Percentiles rank a stretch among this genome's conserved stretches.
Evolutionary conservation across 2,888 invertebrate species (phyloP).

Genomic region (Caenorhabditis sp.): DNA sequence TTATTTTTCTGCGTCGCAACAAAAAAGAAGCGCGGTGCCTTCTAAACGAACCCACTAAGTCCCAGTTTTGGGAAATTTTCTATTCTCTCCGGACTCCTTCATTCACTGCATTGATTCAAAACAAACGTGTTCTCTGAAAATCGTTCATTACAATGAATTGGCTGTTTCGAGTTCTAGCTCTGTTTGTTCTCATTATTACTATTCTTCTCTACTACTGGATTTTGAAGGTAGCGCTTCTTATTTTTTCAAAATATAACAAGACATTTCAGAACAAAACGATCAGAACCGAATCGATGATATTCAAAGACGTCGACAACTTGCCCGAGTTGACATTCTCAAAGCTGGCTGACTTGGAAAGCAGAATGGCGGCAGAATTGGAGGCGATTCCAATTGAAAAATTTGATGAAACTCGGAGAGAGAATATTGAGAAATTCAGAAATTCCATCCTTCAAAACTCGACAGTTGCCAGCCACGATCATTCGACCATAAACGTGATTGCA

Average conservation of each 20-base stretch:
- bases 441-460: neutral
- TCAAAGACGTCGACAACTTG: constrained; percentile 15
- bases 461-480: neutral
- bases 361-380: constrained; percentile 20
- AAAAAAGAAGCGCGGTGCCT: neutral
- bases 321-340: constrained; percentile 36
- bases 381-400: constrained; percentile 8
- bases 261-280: constrained; percentile 11
- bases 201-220: constrained; percentile 16
- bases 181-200: no score
- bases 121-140: no score
- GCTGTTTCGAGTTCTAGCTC: no score
- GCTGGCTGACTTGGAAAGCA: constrained; percentile 28
- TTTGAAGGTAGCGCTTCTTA: constrained; percentile 7
- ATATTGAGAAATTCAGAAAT: neutral
- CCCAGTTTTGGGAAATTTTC: no score
- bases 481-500: neutral
- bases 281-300: neutral
- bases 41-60: constrained; percentile 1
- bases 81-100: neutral
- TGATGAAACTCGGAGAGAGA: neutral
- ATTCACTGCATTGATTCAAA: no score
- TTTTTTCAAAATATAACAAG: neutral
- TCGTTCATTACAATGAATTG: neutral
- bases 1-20: constrained; percentile 2